Evolutionary conservation across 2,113 vertebrate species (phyloP).

Genomic region (Corythornis madagascariensis): DNA sequence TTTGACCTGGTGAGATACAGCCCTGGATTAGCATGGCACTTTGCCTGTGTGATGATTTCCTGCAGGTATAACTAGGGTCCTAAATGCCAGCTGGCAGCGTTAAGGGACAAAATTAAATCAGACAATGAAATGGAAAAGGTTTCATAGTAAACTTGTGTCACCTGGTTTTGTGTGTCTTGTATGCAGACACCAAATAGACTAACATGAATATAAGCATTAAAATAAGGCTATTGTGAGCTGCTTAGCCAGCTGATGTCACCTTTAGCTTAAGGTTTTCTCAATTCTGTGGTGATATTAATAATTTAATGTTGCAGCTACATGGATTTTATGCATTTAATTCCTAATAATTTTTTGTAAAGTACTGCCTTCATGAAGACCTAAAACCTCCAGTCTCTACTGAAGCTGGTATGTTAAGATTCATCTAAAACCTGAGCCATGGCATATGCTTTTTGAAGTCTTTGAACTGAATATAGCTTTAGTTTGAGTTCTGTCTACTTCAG

Average conservation of each 20-base stretch:
- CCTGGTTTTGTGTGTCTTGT: background rate
- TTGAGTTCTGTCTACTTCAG: constrained; percentile 38
- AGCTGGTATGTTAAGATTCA: background rate
- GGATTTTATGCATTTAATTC: constrained; percentile 20
- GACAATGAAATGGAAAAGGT: background rate
- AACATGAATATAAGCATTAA: background rate
- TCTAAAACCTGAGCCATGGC: constrained; percentile 15
- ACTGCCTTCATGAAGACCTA: background rate
- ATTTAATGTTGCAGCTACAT: background rate
- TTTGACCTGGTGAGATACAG: background rate
- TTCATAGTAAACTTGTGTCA: background rate
- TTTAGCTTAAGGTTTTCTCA: background rate
- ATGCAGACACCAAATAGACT: background rate
- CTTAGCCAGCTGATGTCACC: background rate
- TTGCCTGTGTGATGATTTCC: background rate
- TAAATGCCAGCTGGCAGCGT: background rate
- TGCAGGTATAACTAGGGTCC: background rate
- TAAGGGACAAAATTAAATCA: background rate
- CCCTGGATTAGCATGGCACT: background rate
- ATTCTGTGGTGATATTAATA: background rate
- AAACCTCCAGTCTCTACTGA: background rate
- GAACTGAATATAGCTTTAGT: constrained; percentile 30
- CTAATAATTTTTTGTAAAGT: constrained; percentile 14
- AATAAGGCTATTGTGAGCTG: background rate
- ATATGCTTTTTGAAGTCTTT: constrained; percentile 46